Conservation (phyloP, 1,140 invertebrate species). For the Galendromus occidentalis region DNA sequence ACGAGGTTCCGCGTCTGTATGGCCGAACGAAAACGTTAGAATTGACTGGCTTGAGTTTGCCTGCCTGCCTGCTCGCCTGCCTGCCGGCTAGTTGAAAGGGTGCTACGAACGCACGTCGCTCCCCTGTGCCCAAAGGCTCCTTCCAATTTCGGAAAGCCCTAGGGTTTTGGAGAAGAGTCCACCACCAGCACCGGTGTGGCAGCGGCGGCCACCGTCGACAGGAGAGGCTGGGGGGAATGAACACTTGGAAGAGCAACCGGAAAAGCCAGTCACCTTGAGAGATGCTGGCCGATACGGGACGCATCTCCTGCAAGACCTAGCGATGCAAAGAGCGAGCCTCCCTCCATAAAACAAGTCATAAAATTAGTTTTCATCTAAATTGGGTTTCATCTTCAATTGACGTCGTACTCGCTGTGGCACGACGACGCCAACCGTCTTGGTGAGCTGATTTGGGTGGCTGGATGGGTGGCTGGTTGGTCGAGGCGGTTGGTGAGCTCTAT, state of each 20-base stretch:
- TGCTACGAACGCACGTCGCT: background rate
- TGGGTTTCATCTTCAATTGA: too few relatives aligned
- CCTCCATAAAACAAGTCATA: constrained; percentile 10
- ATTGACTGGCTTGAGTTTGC: too few relatives aligned
- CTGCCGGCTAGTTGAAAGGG: too few relatives aligned
- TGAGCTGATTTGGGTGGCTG: background rate
- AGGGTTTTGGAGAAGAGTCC: background rate
- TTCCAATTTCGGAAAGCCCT: constrained; percentile 3
- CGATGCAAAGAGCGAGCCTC: background rate
- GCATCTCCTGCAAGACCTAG: too few relatives aligned
- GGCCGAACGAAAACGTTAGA: too few relatives aligned
- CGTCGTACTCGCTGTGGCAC: background rate
- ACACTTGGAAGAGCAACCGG: background rate
- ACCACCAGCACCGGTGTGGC: background rate
- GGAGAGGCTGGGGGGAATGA: too few relatives aligned
- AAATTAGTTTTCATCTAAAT: constrained; percentile 12
- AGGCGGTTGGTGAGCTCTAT: background rate
- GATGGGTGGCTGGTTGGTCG: background rate
- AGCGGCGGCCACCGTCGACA: too few relatives aligned
- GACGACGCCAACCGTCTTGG: too few relatives aligned
- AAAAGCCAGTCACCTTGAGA: constrained; percentile 5
- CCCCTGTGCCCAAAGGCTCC: background rate
- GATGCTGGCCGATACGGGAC: background rate
- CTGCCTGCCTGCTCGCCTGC: too few relatives aligned
- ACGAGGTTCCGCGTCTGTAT: too few relatives aligned